phyloP scores from a whole-genome alignment of 2,113 vertebrate species.

The Clarias macrocephalus region DNA sequence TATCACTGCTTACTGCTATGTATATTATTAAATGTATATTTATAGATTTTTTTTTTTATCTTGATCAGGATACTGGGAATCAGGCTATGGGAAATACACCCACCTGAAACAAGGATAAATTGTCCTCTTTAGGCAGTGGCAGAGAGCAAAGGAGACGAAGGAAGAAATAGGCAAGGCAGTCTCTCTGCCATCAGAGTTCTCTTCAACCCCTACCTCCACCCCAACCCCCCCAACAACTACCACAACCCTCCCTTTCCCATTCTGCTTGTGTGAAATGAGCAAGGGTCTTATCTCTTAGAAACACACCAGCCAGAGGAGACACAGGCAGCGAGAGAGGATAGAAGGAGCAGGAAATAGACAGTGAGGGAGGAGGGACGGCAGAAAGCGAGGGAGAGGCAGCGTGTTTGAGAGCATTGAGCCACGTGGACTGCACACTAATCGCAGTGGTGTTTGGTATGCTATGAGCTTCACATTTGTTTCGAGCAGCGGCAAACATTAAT shows the following conservation, averaged over 20 bases:
- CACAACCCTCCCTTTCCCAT: constrained; percentile 58
- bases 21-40: background rate
- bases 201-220: constrained; percentile 34
- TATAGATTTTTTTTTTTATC: background rate
- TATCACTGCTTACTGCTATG: constrained; percentile 1
- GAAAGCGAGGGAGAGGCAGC: constrained; percentile 29
- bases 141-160: constrained; percentile 44
- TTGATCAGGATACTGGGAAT: constrained; percentile 17
- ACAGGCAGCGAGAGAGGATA: constrained; percentile 55
- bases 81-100: constrained; percentile 40
- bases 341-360: constrained; percentile 63
- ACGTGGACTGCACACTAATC: constrained; percentile 56
- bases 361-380: constrained; percentile 34
- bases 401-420: constrained; percentile 44
- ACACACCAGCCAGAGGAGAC: constrained; percentile 79
- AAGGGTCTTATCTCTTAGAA: constrained; percentile 79
- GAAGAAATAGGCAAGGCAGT: constrained; percentile 22
- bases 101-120: constrained; percentile 47
- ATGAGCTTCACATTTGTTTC: constrained; percentile 49
- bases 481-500: constrained; percentile 47
- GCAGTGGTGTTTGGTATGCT: constrained; percentile 49
- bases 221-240: constrained; percentile 36
- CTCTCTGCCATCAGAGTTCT: constrained; percentile 36
- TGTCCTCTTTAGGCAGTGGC: constrained; percentile 30
- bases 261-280: constrained; percentile 80